Evolutionary conservation across 2,797 vertebrate genomes (phyloP).

Genomic region (Platyrinchus mystaceus): DNA sequence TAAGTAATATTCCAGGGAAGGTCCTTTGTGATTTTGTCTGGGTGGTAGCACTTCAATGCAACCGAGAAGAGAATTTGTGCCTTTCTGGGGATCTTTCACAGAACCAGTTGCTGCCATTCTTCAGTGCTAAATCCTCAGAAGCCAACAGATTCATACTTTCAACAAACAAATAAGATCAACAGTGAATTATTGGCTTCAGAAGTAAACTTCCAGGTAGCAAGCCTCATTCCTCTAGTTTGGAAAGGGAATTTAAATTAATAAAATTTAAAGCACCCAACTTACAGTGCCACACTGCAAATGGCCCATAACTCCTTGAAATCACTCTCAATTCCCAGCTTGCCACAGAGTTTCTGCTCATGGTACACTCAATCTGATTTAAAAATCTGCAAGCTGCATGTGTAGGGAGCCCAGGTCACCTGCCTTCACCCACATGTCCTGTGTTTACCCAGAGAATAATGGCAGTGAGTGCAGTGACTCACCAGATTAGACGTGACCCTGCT

Average conservation of each 20-base stretch:
- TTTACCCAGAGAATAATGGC: not conserved
- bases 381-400: not conserved
- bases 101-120: not conserved
- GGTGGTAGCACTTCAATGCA: accelerated
- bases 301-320: not conserved
- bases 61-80: not conserved
- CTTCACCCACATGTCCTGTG: not conserved
- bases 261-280: not conserved
- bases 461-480: not conserved
- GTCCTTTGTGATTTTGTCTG: not conserved
- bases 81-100: not conserved
- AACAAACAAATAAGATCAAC: not conserved
- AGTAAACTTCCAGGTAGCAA: not conserved
- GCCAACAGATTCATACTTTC: not conserved
- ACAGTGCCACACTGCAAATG: not conserved
- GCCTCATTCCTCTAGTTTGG: not conserved
- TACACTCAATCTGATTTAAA: not conserved
- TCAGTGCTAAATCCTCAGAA: not conserved
- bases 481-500: constrained; percentile 5
- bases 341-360: not conserved
- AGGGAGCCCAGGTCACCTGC: not conserved
- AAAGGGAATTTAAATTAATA: not conserved
- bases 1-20: not conserved
- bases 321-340: not conserved
- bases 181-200: not conserved